Evolutionary conservation across 2,113 vertebrate species (phyloP), one percentile per base, ranked within the genome.

Genomic region (Apodemus sylvaticus): DNA sequence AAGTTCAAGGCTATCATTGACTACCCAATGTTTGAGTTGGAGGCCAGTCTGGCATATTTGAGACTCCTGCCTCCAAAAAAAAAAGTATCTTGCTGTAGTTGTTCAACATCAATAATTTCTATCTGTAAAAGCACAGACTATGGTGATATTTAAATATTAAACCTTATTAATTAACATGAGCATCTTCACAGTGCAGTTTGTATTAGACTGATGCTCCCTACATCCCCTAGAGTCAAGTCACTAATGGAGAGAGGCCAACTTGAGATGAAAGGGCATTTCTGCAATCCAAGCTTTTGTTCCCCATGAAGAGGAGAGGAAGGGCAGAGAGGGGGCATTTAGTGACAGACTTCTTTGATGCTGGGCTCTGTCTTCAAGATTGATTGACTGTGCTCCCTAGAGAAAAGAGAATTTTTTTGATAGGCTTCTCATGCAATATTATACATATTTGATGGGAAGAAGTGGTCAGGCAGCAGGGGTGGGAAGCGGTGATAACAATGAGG

Each of bases 251-350:
- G 74, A 85, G 87, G 78, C 45, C 51, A 94, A 90, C 92, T 58
- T 95, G 73, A 90, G 58, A 94, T 94, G 24, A 98, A 97, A 95
- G 82, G 17, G 39, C 79, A 82, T 6, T 92, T 93, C 55, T 89
- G 26, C 58, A 77, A 17, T 22, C 71, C 34, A 58, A 60, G 22
- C 7, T 87, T 95, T 87, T 90, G 58, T 76, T 89, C 70, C 16
- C 39, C 26, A 5, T 79, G 55, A 81, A 94, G 31, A 53, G 29
- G 53, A 73, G 42, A 90, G 62, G 34, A 83, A 92, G 58, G 93
- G 73, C 70, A 90, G 48, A 53, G 82, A 55, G 19, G 36, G 58
- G 9, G 24, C 45, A 20, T 64, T 73, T 22, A 60, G 70, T 62
- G 91, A 71, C 4, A 42, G 81, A 31, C 36, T 45, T 92, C 92